phyloP scores from a whole-genome alignment of 2,888 invertebrate genomes.

The Peribatodes rhomboidaria region DNA sequence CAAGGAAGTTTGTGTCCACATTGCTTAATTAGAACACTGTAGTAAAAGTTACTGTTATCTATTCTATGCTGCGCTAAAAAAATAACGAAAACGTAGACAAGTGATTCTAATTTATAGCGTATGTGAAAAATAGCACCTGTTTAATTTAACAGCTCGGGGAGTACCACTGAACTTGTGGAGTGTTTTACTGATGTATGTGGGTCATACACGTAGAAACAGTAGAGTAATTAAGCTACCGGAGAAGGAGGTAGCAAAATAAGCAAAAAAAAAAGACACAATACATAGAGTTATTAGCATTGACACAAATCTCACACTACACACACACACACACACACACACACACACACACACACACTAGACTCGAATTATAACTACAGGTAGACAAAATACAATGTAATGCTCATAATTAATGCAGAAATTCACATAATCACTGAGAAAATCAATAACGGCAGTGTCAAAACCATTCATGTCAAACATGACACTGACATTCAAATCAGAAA shows the following conservation, averaged over 20 bases:
- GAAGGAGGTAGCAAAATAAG: background rate
- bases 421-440: constrained; percentile 24
- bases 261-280: background rate
- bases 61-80: background rate
- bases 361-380: background rate
- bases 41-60: no score
- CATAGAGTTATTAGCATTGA: background rate
- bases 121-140: constrained; percentile 10
- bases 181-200: background rate
- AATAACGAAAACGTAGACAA: background rate
- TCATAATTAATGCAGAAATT: background rate
- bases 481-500: constrained; percentile 24
- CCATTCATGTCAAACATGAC: constrained; percentile 17
- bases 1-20: no score
- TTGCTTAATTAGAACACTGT: no score
- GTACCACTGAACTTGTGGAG: background rate
- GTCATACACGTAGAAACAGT: background rate
- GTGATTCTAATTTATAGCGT: background rate
- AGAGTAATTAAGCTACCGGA: background rate
- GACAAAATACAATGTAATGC: background rate
- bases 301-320: background rate
- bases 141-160: background rate
- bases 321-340: background rate
- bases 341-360: background rate
- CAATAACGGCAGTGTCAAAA: constrained; percentile 26